Conservation (phyloP, 92 coral and sea anemone genomes). For the Zoanthus solanderi region DNA sequence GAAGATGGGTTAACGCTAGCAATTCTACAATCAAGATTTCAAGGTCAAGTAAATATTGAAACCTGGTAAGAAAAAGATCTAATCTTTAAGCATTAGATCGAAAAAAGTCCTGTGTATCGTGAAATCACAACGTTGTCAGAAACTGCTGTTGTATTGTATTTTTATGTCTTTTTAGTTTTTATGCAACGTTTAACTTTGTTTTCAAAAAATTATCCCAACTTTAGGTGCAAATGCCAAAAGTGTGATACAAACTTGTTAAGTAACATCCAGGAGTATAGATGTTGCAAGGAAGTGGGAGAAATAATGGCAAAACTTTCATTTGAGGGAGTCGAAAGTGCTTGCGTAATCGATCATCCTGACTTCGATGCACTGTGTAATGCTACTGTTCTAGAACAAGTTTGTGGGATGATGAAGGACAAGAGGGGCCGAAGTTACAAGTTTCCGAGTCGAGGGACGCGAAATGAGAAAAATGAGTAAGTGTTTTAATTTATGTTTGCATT, state of each 20-base stretch:
- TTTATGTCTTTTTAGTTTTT: background rate
- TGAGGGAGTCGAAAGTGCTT: constrained; percentile 52
- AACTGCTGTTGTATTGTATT: background rate
- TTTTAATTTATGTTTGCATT: too few relatives aligned
- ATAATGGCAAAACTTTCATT: constrained; percentile 54
- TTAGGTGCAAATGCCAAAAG: constrained; percentile 42
- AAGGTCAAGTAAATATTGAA: background rate
- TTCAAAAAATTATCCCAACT: background rate
- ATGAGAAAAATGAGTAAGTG: too few relatives aligned
- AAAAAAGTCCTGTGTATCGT: background rate
- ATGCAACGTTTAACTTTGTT: background rate
- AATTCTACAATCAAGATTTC: background rate
- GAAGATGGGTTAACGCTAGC: background rate
- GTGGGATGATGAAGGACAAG: constrained; percentile 54
- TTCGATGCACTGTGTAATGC: constrained; percentile 57
- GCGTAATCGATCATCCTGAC: constrained; percentile 56
- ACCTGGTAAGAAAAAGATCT: constrained; percentile 40
- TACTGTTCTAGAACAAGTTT: constrained; percentile 58
- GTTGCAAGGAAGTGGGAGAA: constrained; percentile 54
- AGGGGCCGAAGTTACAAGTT: constrained; percentile 61
- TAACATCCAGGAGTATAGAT: constrained; percentile 52
- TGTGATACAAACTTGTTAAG: constrained; percentile 4
- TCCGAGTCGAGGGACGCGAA: constrained; percentile 52
- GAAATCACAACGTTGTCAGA: background rate
- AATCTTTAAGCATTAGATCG: constrained; percentile 46